Base-by-base conservation (phyloP, 1,140 invertebrate genomes). In the Popillia japonica region DNA sequence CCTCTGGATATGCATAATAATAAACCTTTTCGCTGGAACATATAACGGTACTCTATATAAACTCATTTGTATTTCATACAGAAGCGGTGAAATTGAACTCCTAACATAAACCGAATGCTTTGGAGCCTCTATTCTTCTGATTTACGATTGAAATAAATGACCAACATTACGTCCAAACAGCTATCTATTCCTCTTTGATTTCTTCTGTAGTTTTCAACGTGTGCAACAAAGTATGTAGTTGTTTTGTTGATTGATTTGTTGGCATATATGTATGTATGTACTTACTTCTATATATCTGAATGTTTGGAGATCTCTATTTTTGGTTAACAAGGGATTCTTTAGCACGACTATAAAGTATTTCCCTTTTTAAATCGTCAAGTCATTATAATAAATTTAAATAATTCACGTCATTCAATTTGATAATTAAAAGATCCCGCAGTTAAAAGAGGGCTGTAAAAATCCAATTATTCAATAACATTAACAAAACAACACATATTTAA, bases 401-500 rank as follows among this genome's bases (percentile, higher is more conserved):
- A 55, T 14, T 55, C 7, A 55, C n/a, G 14, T n/a, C 17, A 6
- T 55, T 55, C 7, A 55, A 17, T n/a, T 55, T 17, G 11, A 55
- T 55, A 55, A 55, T 55, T 55, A 55, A 55, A 55, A n/a, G 48
- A 55, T 55, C 48, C 48, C 48, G 48, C 3, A n/a, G 48, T 17
- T 55, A 34, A 55, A 55, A 17, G 0, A 55, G 48, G 27, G 48
- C 14, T 68, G 14, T 27, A 68, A 68, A 68, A 68, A 68, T 23
- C 61, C 27, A 68, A 68, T 68, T 68, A 64, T 68, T 68, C 61
- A 22, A 27, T 22, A 68, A 68, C 22, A 68, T 68, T 68, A 68
- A 68, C 17, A 34, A 27, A 68, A 55, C 48, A 55, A 55, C 48
- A 55, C 48, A 17, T 68, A 10, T 23, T 68, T 68, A 68, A 34